phyloP scores from a whole-genome alignment of 2,888 invertebrate species.

The Meiosimyza decipiens region DNA sequence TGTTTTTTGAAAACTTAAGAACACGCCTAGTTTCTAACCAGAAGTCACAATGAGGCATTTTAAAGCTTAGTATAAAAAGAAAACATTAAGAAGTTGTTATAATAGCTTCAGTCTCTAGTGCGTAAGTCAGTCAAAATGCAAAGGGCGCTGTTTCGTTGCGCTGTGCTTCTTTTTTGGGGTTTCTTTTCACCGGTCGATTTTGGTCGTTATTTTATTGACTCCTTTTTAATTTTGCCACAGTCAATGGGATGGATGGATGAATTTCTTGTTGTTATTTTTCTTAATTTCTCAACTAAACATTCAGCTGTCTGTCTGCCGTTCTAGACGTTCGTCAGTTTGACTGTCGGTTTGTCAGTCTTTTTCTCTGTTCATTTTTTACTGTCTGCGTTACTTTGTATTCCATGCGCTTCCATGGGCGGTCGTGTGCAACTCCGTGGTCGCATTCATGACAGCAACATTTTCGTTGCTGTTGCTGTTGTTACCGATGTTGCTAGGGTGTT shows the following conservation, averaged over 20 bases:
- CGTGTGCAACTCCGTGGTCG: slow-evolving; percentile 42
- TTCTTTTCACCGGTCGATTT: slow-evolving; percentile 34
- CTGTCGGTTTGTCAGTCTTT: neutral
- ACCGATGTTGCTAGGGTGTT: slow-evolving; percentile 15
- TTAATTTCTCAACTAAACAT: slow-evolving; percentile 51
- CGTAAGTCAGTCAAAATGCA: neutral
- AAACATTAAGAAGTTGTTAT: no score
- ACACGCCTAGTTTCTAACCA: no score
- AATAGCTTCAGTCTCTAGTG: no score
- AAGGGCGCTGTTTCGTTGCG: slow-evolving; percentile 7
- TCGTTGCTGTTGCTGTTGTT: slow-evolving; percentile 30
- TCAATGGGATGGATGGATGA: slow-evolving; percentile 54
- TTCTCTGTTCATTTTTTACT: neutral
- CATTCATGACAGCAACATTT: slow-evolving; percentile 36
- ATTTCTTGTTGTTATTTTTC: slow-evolving; percentile 56
- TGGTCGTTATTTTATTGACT: slow-evolving; percentile 62
- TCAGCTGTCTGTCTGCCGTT: slow-evolving; percentile 4
- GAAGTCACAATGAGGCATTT: no score
- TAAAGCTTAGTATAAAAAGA: no score
- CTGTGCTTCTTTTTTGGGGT: slow-evolving; percentile 4
- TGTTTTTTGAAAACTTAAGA: no score
- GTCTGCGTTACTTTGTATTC: slow-evolving; percentile 32
- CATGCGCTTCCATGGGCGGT: slow-evolving; percentile 41
- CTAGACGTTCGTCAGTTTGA: neutral
- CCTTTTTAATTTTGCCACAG: slow-evolving; percentile 48